Evolutionary conservation across 35 echinoderm and acorn worm genomes (phyloP), one percentile per base, ranked within the genome.

Genomic region (Strongylocentrotus purpuratus): DNA sequence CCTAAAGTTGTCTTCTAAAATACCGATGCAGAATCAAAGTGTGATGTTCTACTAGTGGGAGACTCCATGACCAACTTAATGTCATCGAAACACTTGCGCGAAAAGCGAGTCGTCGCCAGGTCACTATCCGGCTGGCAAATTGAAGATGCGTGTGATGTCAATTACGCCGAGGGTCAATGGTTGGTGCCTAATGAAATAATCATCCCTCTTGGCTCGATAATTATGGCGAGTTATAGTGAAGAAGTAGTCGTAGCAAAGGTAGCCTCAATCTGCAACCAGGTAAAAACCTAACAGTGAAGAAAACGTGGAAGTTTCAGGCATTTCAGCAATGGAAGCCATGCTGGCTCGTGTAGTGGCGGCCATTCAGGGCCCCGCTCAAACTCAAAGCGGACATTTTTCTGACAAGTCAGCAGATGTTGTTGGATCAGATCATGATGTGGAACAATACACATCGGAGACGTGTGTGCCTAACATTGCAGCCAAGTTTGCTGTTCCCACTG

Each of bases 61-160:
- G 31, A 33, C 87, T 88, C 87, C 87, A 88, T 88, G 87, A 88
- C 87, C 31, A 88, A 33, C 45, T 11, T 87, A 10, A 88, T 15
- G 31, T 22, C 87, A 33, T 41, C 45, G 13, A 88, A 88, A 46
- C 45, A 41, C 13, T 88, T 32, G 10, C 32, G 31, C 13, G 1
- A 46, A 4, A 33, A 46, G 32, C 31, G 4, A 41, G 5, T 88
- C 87, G 45, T 33, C 32, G 10, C 10, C 87, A 22, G 22, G 31
- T 41, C 87, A 17, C 87, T 88, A 15, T 46, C 87, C 32, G 87
- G 87, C 10, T 25, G 3, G 22, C 9, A 33, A 88, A 88, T 88
- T 88, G 87, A 88, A 22, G 87, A 88, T 22, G 32, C 32, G 32
- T 88, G 31, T 88, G 45, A 33, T 18, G 22, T 46, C 2, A 88